phyloP scores from a whole-genome alignment of 2,888 invertebrate species.

The Hartigia nigra region DNA sequence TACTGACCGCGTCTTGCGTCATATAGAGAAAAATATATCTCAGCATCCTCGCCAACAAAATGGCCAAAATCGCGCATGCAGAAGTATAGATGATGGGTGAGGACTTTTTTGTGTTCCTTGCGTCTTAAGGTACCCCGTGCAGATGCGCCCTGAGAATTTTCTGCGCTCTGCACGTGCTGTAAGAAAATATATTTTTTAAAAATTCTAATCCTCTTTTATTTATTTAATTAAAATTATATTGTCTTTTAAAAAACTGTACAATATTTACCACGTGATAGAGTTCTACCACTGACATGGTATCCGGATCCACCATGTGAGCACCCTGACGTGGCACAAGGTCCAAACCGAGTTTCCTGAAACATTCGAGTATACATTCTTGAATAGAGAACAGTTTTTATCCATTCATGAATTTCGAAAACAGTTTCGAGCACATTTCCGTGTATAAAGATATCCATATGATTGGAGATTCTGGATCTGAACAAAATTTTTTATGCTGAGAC shows the following conservation, averaged over 20 bases:
- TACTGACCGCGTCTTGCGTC: slow-evolving; percentile 83
- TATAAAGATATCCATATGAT: background rate
- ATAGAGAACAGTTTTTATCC: background rate
- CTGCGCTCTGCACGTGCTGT: slow-evolving; percentile 70
- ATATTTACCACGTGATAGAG: slow-evolving; percentile 85
- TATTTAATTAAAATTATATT: background rate
- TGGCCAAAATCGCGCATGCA: slow-evolving; percentile 90
- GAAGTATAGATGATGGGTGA: slow-evolving; percentile 85
- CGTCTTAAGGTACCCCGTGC: slow-evolving; percentile 71
- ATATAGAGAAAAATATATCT: slow-evolving; percentile 88
- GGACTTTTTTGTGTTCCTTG: slow-evolving; percentile 70
- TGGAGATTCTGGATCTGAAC: background rate
- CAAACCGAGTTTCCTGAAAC: slow-evolving; percentile 86
- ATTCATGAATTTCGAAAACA: background rate
- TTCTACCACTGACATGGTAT: slow-evolving; percentile 88
- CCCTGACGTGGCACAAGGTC: slow-evolving; percentile 93
- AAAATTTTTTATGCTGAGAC: background rate
- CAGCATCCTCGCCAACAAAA: slow-evolving; percentile 87
- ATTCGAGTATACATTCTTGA: slow-evolving; percentile 12
- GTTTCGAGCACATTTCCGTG: background rate
- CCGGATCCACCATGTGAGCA: slow-evolving; percentile 90
- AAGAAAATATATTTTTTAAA: slow-evolving; percentile 30
- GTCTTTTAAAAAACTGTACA: background rate
- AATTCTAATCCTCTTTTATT: background rate
- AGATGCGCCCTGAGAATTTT: slow-evolving; percentile 67